phyloP scores from a whole-genome alignment of 2,797 vertebrate genomes.

The Fistularia tabacaria region DNA sequence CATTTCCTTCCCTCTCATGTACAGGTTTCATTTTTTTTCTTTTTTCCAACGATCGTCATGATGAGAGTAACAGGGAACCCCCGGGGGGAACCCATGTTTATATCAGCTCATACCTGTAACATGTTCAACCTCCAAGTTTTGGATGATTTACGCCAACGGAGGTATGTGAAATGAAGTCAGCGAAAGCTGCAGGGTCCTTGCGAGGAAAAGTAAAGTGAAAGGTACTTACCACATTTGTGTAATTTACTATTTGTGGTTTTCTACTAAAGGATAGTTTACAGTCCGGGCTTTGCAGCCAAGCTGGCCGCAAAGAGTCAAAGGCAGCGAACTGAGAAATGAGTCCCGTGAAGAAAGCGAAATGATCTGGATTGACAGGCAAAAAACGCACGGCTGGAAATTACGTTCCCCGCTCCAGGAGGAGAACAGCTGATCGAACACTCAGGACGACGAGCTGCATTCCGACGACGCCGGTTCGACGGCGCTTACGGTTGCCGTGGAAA shows the following conservation, averaged over 20 bases:
- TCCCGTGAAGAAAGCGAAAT: constrained; percentile 21
- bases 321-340: constrained; percentile 37
- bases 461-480: not conserved
- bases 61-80: too few species aligned
- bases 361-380: constrained; percentile 33
- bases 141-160: not conserved
- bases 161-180: too few species aligned
- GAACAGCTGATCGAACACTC: constrained; percentile 8
- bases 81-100: not conserved
- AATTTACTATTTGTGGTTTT: constrained; percentile 10
- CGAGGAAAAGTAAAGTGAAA: too few species aligned
- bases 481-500: constrained; percentile 1
- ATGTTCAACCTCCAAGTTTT: constrained; percentile 17
- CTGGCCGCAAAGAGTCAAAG: constrained; percentile 16
- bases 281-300: constrained; percentile 8
- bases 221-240: constrained; percentile 10
- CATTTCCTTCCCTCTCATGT: not conserved
- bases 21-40: too few species aligned
- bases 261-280: constrained; percentile 20
- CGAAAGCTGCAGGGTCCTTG: too few species aligned
- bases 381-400: constrained; percentile 31
- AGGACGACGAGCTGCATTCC: too few species aligned
- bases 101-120: constrained; percentile 30
- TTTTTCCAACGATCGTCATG: not conserved
- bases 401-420: not conserved